These are phyloP conservation scores for Odontesthes bonariensis DNA, from an alignment of 2,113 vertebrate species.

Conservation along the genomic window DNA sequence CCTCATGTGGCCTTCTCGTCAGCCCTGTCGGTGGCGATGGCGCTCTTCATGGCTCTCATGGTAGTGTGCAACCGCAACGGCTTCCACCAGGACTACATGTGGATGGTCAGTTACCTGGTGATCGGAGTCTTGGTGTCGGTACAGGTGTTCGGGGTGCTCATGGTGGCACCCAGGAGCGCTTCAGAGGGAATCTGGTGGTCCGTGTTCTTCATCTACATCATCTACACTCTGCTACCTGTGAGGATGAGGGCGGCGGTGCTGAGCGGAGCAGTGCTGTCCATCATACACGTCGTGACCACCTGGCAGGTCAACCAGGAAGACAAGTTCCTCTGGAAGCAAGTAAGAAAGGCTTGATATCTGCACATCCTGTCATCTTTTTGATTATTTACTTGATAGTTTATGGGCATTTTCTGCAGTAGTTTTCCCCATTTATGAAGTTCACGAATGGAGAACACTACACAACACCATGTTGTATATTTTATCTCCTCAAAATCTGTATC, in stretches of 20 bases:
- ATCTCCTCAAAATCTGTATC: too few species aligned
- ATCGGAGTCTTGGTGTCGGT: slow-evolving; percentile 88
- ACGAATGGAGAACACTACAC: too few species aligned
- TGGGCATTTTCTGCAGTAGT: too few species aligned
- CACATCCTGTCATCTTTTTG: neutral
- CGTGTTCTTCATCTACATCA: slow-evolving; percentile 97
- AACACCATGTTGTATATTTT: too few species aligned
- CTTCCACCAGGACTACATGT: slow-evolving; percentile 98
- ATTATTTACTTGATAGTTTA: neutral
- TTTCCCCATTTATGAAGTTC: too few species aligned
- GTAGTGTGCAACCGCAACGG: slow-evolving; percentile 94
- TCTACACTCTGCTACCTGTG: slow-evolving; percentile 95
- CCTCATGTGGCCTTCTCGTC: slow-evolving; percentile 84
- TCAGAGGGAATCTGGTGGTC: slow-evolving; percentile 95
- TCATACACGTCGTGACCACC: slow-evolving; percentile 89
- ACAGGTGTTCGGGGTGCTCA: slow-evolving; percentile 88
- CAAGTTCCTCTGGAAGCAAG: slow-evolving; percentile 95
- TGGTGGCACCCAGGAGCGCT: slow-evolving; percentile 88
- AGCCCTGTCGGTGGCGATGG: slow-evolving; percentile 87
- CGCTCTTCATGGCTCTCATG: slow-evolving; percentile 92
- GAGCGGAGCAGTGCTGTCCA: slow-evolving; percentile 89
- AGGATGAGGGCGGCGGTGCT: slow-evolving; percentile 94
- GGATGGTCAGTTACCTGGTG: slow-evolving; percentile 96
- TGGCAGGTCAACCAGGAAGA: slow-evolving; percentile 91
- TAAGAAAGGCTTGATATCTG: slow-evolving; percentile 57